Conservation (phyloP, 2,888 invertebrate species). For the Aricia artaxerxes region DNA sequence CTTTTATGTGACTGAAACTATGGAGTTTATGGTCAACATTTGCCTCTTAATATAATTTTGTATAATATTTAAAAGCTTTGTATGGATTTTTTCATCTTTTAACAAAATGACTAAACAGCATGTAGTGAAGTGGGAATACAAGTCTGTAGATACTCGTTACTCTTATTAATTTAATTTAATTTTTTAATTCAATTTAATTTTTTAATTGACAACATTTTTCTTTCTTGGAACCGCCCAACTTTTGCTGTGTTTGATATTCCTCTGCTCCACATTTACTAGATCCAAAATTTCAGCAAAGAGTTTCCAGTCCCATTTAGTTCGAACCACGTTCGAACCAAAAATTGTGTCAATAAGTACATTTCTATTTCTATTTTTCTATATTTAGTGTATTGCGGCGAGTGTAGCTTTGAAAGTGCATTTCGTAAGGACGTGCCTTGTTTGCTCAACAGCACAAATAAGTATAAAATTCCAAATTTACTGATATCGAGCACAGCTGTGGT, state of each 20-base stretch:
- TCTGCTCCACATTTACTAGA: too few relatives aligned
- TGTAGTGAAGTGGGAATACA: too few relatives aligned
- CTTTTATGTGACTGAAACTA: not conserved
- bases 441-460: not conserved
- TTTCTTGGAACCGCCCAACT: too few relatives aligned
- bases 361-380: slow-evolving; percentile 11
- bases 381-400: not conserved
- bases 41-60: not conserved
- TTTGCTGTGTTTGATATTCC: too few relatives aligned
- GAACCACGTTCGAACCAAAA: not conserved
- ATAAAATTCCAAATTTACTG: slow-evolving; percentile 23
- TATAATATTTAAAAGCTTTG: too few relatives aligned
- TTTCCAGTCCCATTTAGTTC: not conserved
- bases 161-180: too few relatives aligned
- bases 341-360: not conserved
- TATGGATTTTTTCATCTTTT: too few relatives aligned
- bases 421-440: slow-evolving; percentile 20
- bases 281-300: too few relatives aligned
- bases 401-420: slow-evolving; percentile 19
- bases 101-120: too few relatives aligned
- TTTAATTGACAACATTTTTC: too few relatives aligned
- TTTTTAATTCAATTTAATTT: too few relatives aligned
- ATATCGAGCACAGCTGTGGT: not conserved
- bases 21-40: not conserved
- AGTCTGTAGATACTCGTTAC: too few relatives aligned